Evolutionary conservation across 2,888 invertebrate species (phyloP).

Genomic region (Calameuta pallipes): DNA sequence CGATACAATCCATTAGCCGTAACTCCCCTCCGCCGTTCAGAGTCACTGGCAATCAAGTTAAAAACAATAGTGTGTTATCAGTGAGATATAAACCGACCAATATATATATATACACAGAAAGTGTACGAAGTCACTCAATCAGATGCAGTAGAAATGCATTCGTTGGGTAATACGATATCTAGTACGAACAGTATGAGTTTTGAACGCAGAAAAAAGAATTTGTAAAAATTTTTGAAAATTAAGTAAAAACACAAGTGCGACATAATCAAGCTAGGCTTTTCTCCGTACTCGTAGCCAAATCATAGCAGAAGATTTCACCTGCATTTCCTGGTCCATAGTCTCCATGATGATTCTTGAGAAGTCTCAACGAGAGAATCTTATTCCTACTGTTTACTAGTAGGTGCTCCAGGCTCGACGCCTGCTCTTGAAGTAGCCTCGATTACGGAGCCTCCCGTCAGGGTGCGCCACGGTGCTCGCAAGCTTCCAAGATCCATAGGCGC

Average conservation of each 20-base stretch:
- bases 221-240: neutral
- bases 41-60: neutral
- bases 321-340: neutral
- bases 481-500: slow-evolving; percentile 53
- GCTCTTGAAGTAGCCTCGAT: slow-evolving; percentile 16
- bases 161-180: neutral
- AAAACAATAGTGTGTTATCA: neutral
- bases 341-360: neutral
- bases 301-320: neutral
- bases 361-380: neutral
- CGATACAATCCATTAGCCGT: neutral
- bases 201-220: neutral
- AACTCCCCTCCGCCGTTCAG: neutral
- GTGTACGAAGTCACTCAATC: neutral
- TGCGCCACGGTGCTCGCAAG: slow-evolving; percentile 50
- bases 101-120: neutral
- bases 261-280: neutral
- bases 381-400: slow-evolving; percentile 27
- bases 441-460: slow-evolving; percentile 33
- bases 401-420: slow-evolving; percentile 26
- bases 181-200: neutral
- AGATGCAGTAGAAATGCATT: neutral
- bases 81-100: neutral
- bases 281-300: neutral
- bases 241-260: neutral